Base-by-base conservation (phyloP, 2,888 invertebrate species). In the Xanthorhoe spadicearia region DNA sequence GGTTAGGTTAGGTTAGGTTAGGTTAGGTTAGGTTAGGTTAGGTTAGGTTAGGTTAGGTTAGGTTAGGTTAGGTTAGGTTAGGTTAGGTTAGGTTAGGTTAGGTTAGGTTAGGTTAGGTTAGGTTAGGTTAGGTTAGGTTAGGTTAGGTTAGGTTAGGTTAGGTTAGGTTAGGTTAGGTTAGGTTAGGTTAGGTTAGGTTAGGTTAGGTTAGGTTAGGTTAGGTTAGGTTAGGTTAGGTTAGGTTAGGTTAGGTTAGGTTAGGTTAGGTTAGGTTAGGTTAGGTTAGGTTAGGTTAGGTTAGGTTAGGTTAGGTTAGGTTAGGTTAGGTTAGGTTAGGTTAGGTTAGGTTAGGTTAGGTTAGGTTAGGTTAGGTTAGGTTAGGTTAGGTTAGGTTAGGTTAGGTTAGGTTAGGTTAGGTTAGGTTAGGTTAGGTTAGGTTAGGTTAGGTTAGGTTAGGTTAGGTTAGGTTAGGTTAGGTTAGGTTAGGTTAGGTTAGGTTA, bases 51-150 rank as follows among this genome's bases (percentile, higher is more conserved):
- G 64, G 70, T 72, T 70, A 70, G 72, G 71, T 72, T 50, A 52
- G 52, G 52, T 52, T 70, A 68, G 70, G 73, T 75, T 74, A 71
- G 72, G 70, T 72, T 75, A 69, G 74, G 74, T 71, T 73, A 70
- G 72, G 72, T 71, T 71, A 71, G 71, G 74, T 74, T 72, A 73
- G 75, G 73, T 74, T 76, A 76, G 76, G 76, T 76, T 76, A 74
- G 77, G 77, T 77, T 77, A 72, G 74, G 74, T 74, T 74, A 74
- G 76, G 75, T 75, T 73, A 72, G 74, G 74, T 73, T 74, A 70
- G 73, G 73, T 73, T 73, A 71, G 71, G 74, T 70, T 72, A 70
- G 71, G 73, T 70, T 65, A 66, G 65, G 70, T 69, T 69, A 68
- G 70, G 67, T 70, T 73, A 70, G 74, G 71, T 71, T 71, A 71